These are phyloP conservation scores for Intellagama lesueurii DNA, from an alignment of 2,797 vertebrate genomes.

Conservation along the genomic window DNA sequence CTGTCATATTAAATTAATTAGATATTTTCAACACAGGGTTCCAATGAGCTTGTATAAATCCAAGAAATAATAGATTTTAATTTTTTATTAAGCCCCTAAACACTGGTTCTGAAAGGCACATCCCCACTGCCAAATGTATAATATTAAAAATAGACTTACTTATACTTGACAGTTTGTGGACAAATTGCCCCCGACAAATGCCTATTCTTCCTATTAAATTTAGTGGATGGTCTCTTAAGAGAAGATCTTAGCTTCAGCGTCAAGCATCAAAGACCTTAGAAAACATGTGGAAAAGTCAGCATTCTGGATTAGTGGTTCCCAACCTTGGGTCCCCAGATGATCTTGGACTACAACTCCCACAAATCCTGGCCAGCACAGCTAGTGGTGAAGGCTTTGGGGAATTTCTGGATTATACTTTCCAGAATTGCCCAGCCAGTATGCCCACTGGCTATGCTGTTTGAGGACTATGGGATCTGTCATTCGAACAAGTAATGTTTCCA, in stretches of 20 bases:
- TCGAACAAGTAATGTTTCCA: no score
- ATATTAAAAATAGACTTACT: constrained; percentile 11
- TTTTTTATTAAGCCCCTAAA: constrained; percentile 33
- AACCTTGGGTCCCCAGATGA: no score
- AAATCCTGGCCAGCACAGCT: no score
- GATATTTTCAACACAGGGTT: constrained; percentile 28
- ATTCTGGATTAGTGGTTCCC: no score
- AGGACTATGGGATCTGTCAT: no score
- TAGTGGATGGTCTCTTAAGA: not conserved
- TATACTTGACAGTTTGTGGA: constrained; percentile 11
- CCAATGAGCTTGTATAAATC: constrained; percentile 25
- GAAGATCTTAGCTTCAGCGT: not conserved
- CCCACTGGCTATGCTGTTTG: no score
- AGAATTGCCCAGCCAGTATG: no score
- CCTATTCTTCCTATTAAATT: not conserved
- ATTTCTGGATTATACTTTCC: no score
- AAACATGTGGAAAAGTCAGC: no score
- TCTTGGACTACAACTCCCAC: no score
- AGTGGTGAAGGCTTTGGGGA: no score
- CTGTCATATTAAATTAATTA: constrained; percentile 41
- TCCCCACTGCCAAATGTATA: not conserved
- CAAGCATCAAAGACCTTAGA: no score
- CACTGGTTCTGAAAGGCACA: not conserved
- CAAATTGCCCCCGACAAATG: not conserved
- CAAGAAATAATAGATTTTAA: constrained; percentile 44